Conservation (phyloP, 1,140 invertebrate genomes). For the Rhynchophorus ferrugineus region DNA sequence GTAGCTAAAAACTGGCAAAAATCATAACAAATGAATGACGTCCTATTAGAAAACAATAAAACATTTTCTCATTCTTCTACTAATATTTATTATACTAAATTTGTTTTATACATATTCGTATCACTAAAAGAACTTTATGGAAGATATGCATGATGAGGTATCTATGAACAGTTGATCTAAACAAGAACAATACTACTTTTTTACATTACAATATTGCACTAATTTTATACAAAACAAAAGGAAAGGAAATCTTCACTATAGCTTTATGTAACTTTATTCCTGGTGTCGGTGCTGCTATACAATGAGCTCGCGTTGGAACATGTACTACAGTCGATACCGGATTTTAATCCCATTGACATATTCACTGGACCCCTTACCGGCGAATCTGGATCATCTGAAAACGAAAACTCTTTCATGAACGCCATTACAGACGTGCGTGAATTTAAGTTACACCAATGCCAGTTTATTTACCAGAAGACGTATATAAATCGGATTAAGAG, state of each 20-base stretch:
- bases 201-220: not conserved
- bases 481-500: too few relatives aligned
- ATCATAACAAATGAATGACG: too few relatives aligned
- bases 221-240: not conserved
- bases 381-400: conserved; percentile 8
- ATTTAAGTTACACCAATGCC: too few relatives aligned
- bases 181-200: too few relatives aligned
- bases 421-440: not conserved
- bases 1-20: too few relatives aligned
- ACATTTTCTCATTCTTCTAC: too few relatives aligned
- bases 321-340: conserved; percentile 3
- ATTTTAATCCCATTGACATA: conserved; percentile 11
- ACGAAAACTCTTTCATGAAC: not conserved
- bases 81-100: not conserved
- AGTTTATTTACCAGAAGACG: too few relatives aligned
- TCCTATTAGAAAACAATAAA: too few relatives aligned
- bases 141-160: not conserved
- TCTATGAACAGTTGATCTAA: not conserved
- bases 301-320: conserved; percentile 9
- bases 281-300: conserved; percentile 4
- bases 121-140: not conserved
- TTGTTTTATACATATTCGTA: not conserved
- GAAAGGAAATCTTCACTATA: not conserved
- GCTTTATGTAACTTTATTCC: conserved; percentile 12
- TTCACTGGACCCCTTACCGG: conserved; percentile 4